Evolutionary conservation across 2,113 vertebrate genomes (phyloP).

Genomic region (Sardina pilchardus): DNA sequence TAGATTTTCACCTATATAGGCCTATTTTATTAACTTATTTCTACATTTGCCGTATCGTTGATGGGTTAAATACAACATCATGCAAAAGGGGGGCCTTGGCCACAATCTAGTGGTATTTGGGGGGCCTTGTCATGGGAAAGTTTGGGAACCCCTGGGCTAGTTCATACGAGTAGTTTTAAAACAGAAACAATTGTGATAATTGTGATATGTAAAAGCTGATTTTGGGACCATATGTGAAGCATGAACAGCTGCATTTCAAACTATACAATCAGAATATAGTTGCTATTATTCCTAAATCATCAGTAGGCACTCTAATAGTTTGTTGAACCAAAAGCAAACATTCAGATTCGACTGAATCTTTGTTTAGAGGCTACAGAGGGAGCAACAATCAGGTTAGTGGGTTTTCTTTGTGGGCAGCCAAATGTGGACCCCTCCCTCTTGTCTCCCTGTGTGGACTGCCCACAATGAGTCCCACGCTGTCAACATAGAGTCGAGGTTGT

Average conservation of each 20-base stretch:
- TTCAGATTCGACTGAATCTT: background rate
- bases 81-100: no score
- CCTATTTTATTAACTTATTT: no score
- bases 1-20: no score
- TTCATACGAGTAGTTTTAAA: background rate
- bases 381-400: background rate
- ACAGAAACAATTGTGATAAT: background rate
- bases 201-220: no score
- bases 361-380: background rate
- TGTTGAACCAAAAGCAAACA: no score
- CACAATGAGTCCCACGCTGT: background rate
- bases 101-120: no score
- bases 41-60: no score
- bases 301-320: no score
- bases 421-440: background rate
- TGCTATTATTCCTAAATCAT: background rate
- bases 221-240: background rate
- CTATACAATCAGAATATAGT: background rate
- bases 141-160: no score
- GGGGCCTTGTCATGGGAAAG: no score
- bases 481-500: background rate
- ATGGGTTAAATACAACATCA: no score
- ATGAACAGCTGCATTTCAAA: background rate
- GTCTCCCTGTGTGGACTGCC: background rate
- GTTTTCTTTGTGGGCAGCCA: background rate